Conservation (phyloP, 2,797 vertebrate genomes). For the Paguma larvata region DNA sequence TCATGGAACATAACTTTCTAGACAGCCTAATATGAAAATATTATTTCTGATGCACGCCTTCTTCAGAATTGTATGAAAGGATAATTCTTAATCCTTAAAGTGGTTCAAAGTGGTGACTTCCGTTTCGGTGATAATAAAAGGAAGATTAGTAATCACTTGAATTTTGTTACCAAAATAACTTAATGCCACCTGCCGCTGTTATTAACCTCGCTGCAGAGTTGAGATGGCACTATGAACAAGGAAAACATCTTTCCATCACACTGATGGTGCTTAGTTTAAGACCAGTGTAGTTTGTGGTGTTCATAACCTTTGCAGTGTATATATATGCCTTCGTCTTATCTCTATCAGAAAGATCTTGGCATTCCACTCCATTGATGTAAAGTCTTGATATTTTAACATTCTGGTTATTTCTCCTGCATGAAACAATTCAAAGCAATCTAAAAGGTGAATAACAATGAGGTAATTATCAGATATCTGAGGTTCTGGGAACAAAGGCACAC, state of each 20-base stretch:
- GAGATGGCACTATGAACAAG: neutral
- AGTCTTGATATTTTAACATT: neutral
- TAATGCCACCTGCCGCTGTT: neutral
- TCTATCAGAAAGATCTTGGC: conserved; percentile 54
- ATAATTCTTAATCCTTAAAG: conserved; percentile 36
- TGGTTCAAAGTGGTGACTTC: conserved; percentile 21
- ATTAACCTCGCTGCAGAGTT: neutral
- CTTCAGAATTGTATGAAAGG: neutral
- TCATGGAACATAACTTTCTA: neutral
- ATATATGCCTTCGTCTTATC: neutral
- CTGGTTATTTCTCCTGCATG: neutral
- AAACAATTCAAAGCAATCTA: neutral
- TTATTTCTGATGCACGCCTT: neutral
- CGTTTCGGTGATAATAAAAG: conserved; percentile 13
- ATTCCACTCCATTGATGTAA: neutral
- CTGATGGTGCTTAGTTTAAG: conserved; percentile 35
- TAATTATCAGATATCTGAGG: neutral
- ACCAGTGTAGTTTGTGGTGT: conserved; percentile 20
- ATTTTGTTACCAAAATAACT: conserved; percentile 71
- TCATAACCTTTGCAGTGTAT: conserved; percentile 1
- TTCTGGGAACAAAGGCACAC: neutral
- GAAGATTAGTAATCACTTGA: conserved; percentile 43
- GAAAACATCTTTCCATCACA: neutral
- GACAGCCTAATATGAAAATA: neutral
- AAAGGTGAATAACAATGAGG: neutral